Evolutionary conservation across 2,113 vertebrate species (phyloP).

Genomic region (Gorsachius goisagi): DNA sequence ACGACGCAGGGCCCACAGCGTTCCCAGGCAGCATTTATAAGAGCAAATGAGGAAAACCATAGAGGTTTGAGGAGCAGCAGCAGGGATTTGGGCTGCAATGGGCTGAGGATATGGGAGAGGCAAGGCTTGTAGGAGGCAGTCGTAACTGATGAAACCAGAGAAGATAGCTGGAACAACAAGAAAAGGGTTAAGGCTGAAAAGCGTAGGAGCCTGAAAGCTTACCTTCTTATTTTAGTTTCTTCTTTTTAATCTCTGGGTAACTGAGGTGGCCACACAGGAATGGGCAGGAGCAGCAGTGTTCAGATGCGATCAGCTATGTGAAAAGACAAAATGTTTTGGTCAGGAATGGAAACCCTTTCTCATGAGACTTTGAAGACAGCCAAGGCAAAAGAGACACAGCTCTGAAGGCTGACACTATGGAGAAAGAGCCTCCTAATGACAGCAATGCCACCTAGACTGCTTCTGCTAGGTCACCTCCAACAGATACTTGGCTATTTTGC

Average conservation of each 20-base stretch:
- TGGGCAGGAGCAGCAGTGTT: neutral
- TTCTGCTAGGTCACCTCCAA: neutral
- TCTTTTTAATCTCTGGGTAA: neutral
- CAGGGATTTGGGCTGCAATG: neutral
- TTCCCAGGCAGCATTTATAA: neutral
- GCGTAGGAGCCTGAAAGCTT: neutral
- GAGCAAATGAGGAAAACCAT: neutral
- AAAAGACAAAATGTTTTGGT: neutral
- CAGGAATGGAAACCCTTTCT: neutral
- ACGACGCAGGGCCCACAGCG: fast-evolving
- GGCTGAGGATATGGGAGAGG: neutral
- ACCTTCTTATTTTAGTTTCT: neutral
- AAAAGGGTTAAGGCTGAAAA: neutral
- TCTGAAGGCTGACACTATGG: neutral
- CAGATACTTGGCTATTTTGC: neutral
- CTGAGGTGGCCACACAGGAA: fast-evolving
- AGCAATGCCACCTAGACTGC: neutral
- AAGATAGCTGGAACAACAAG: neutral
- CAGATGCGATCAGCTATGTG: too few relatives aligned
- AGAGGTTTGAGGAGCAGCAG: neutral
- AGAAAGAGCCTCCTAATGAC: neutral
- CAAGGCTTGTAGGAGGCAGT: neutral
- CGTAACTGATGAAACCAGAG: neutral
- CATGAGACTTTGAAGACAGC: neutral
- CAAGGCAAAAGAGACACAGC: neutral